phyloP scores from a whole-genome alignment of 2,113 vertebrate genomes.

The Pyrgilauda ruficollis region DNA sequence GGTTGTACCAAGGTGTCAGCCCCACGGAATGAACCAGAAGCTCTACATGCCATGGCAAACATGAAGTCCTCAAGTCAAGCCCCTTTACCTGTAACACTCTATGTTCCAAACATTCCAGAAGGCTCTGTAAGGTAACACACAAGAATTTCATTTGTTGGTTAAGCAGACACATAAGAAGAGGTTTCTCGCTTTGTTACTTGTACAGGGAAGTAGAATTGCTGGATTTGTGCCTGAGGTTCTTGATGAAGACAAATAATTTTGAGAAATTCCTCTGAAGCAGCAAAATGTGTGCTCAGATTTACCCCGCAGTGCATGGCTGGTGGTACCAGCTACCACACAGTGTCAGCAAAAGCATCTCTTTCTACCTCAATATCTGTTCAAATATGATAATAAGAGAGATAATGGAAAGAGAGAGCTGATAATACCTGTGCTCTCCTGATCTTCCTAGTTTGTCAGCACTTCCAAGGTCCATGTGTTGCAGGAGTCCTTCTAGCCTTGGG shows the following conservation, averaged over 20 bases:
- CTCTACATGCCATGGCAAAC: slow-evolving; percentile 87
- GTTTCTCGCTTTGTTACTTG: background rate
- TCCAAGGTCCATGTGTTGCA: background rate
- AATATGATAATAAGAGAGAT: background rate
- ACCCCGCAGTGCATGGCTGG: rapidly evolving
- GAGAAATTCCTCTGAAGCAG: background rate
- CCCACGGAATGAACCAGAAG: slow-evolving; percentile 89
- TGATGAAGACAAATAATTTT: background rate
- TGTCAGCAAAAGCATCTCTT: background rate
- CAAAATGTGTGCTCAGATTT: background rate
- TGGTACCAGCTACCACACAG: background rate
- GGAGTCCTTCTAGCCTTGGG: background rate
- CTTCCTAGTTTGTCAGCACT: background rate
- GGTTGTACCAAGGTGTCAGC: slow-evolving; percentile 93
- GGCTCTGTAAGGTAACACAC: slow-evolving; percentile 89
- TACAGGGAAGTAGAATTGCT: background rate
- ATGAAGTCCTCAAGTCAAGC: slow-evolving; percentile 83
- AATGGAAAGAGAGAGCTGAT: background rate
- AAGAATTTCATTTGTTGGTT: background rate
- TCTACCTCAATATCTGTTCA: background rate
- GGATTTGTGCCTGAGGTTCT: background rate
- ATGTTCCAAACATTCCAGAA: slow-evolving; percentile 90
- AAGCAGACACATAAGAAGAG: background rate
- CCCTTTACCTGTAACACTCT: slow-evolving; percentile 86
- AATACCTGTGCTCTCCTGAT: background rate